Percentiles rank a stretch among this genome's conserved stretches.
phyloP scores from a whole-genome alignment of 1,140 invertebrate species.

The Odontomachus brunneus region DNA sequence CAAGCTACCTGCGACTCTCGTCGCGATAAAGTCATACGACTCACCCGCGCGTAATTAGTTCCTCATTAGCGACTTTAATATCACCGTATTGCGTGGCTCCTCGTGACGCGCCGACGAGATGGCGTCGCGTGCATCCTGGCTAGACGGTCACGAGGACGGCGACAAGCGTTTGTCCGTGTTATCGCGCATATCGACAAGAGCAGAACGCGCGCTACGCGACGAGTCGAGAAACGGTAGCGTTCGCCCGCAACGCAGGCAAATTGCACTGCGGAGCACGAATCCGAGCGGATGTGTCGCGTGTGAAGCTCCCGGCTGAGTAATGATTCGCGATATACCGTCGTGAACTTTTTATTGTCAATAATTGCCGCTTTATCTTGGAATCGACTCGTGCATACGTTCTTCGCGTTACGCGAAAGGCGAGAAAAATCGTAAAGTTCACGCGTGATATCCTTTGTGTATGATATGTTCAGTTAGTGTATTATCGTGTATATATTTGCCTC shows the following conservation, averaged over 20 bases:
- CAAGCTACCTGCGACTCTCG: conserved; percentile 28
- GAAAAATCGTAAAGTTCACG: too few species aligned
- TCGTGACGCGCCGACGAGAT: conserved; percentile 1
- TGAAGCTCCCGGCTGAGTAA: conserved; percentile 4
- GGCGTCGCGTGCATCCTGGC: conserved; percentile 1
- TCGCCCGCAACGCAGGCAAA: conserved; percentile 53
- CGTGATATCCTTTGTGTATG: too few species aligned
- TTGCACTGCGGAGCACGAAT: conserved; percentile 16
- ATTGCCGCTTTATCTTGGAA: background rate
- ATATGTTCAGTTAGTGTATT: too few species aligned
- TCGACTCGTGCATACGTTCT: background rate
- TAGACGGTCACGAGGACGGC: too few species aligned
- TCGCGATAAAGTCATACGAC: conserved; percentile 27
- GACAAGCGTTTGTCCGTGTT: background rate
- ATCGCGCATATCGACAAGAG: conserved; percentile 36
- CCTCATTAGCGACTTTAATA: conserved; percentile 54
- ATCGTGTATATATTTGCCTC: too few species aligned
- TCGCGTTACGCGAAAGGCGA: background rate
- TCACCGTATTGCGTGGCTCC: background rate
- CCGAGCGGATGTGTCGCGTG: conserved; percentile 21
- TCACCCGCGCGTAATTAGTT: conserved; percentile 55
- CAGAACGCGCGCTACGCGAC: conserved; percentile 4
- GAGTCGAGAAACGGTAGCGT: conserved; percentile 7
- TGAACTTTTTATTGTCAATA: background rate
- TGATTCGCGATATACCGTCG: conserved; percentile 33